phyloP scores from a whole-genome alignment of 1,140 invertebrate genomes.

The Diorhabda elongata region DNA sequence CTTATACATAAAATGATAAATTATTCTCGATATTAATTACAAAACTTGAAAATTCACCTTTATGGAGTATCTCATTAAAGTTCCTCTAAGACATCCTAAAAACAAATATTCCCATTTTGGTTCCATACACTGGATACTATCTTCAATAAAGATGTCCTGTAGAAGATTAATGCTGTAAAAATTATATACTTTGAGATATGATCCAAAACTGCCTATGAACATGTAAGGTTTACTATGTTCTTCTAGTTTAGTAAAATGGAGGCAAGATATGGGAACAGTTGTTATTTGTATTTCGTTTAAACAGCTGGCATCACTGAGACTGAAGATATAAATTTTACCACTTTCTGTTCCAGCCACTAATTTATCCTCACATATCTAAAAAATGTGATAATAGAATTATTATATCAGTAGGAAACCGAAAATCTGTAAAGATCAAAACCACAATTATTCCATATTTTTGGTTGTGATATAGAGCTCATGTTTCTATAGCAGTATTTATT shows the following conservation, averaged over 20 bases:
- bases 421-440: too few relatives aligned
- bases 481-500: too few relatives aligned
- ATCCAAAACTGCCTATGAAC: constrained; percentile 19
- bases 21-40: too few relatives aligned
- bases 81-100: constrained; percentile 52
- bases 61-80: constrained; percentile 50
- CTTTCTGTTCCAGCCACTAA: constrained; percentile 22
- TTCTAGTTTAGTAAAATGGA: constrained; percentile 11
- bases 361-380: constrained; percentile 19
- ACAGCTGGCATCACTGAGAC: constrained; percentile 14
- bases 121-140: constrained; percentile 54
- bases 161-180: constrained; percentile 21
- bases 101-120: constrained; percentile 51
- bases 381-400: background rate
- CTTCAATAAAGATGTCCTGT: constrained; percentile 32
- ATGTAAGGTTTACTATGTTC: constrained; percentile 14
- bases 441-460: too few relatives aligned
- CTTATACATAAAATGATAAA: too few relatives aligned
- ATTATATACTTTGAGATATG: constrained; percentile 24
- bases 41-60: constrained; percentile 43
- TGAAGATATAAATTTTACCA: constrained; percentile 22
- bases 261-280: constrained; percentile 14
- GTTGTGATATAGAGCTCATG: too few relatives aligned
- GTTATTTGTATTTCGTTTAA: constrained; percentile 20
- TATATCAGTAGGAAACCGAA: too few relatives aligned